These are phyloP conservation scores for Bryconaethiops microstoma DNA, from an alignment of 2,797 vertebrate species.

Conservation along the genomic window DNA sequence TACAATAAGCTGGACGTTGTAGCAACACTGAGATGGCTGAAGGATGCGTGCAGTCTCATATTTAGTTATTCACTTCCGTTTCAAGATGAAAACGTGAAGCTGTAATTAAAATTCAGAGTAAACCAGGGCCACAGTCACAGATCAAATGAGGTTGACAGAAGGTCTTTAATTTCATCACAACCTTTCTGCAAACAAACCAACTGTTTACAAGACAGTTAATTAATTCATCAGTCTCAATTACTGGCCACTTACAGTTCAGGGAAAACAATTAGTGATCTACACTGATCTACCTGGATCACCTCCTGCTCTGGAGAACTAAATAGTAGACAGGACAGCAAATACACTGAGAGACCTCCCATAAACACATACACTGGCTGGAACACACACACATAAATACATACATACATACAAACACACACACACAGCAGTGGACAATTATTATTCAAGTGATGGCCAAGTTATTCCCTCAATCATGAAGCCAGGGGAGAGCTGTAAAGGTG, in stretches of 20 bases:
- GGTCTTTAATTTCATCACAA: conserved; percentile 80
- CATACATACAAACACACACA: too few relatives aligned
- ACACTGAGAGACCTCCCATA: background rate
- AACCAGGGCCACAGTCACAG: conserved; percentile 69
- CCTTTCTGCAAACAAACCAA: conserved; percentile 78
- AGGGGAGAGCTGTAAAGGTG: conserved; percentile 58
- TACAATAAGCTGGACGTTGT: too few relatives aligned
- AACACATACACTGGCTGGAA: conserved; percentile 18
- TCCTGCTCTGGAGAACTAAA: conserved; percentile 35
- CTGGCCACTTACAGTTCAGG: conserved; percentile 61
- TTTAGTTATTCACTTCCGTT: conserved; percentile 4
- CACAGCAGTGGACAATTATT: conserved; percentile 51
- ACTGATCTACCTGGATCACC: conserved; percentile 39
- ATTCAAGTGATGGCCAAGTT: conserved; percentile 60
- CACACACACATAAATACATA: conserved; percentile 12
- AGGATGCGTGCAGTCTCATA: background rate
- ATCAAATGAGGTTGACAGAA: conserved; percentile 80
- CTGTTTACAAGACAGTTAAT: conserved; percentile 80
- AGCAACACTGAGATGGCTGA: background rate
- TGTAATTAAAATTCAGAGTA: conserved; percentile 62
- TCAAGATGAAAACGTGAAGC: conserved; percentile 4
- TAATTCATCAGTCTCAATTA: conserved; percentile 86
- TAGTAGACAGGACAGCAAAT: conserved; percentile 31
- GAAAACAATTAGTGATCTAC: conserved; percentile 59
- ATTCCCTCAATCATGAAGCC: conserved; percentile 61